Evolutionary conservation across 2,797 vertebrate genomes (phyloP), one percentile per base, ranked within the genome.

Genomic region (Margarornis squamiger): DNA sequence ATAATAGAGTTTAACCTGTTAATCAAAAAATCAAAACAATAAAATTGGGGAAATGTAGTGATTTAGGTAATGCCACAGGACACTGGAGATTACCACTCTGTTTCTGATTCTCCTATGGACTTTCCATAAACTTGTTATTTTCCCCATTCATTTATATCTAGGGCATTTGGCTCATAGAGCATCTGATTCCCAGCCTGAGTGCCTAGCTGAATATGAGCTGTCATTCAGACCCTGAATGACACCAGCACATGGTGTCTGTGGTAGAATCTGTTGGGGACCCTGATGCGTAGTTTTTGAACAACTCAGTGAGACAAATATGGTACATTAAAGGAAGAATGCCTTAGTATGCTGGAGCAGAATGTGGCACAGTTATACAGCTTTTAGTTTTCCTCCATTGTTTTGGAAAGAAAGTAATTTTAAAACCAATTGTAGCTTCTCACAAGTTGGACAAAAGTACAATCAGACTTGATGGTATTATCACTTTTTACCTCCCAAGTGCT

Each of bases 201-300:
- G 68, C 34, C 55, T n/a, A 9, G 10, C 36, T 67, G 63, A 34
- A 10, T 49, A 30, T 10, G 26, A 54, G 0, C 22, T 36, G n/a
- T 12, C 24, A 4, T 24, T 55, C 16, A 36, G 52, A 20, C 12
- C 20, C 45, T 45, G 36, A 36, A 36, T 36, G 36, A 3, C 14
- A 4, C n/a, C 45, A 3, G 10, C 0, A 2, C 48, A 10, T 55
- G 32, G 10, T n/a, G 4, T 39, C 45, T 62, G 52, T 6, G 4
- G 17, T 5, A 22, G 27, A 36, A 15, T 11, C 36, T 46, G 49
- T 7, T 29, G 10, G 5, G 14, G 23, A 17, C 43, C 9, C 21
- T 75, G 16, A 18, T 17, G 15, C 9, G 26, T 14, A 9, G 17
- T 6, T 54, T 49, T 49, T 43, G 48, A 24, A 30, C 12, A 75